Base-by-base conservation (phyloP, 1,140 invertebrate genomes). In the Pseudoatta argentina region DNA sequence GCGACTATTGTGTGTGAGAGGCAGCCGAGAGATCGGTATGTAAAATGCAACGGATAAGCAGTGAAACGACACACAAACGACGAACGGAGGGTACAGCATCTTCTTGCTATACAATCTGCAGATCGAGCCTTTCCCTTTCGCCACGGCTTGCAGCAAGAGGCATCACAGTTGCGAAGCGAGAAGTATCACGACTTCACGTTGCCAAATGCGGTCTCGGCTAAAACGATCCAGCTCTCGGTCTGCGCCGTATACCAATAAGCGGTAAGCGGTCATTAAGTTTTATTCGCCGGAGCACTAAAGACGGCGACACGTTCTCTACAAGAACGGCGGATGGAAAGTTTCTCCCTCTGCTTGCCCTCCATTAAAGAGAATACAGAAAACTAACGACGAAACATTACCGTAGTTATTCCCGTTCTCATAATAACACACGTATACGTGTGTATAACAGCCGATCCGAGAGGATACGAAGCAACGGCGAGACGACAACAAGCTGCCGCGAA, bases 41-140 rank as follows among this genome's bases (percentile, higher is more conserved):
- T n/a, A 55, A 57, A 21, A 39, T 71, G 44, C 48, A 39, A 69
- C 21, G 30, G 18, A 55, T 30, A 48, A 55, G 77, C 27, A 16
- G 48, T 48, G 34, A n/a, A 73, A 30, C 71, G 69, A 72, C 48
- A 72, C 24, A 16, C 69, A 18, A 55, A n/a, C 16, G 34, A 44
- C 16, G 53, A 10, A 12, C 39, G 51, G 14, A 69, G 18, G 21
- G 61, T 66, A 18, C 55, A 34, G 44, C 61, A 73, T 83, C 69
- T 61, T 63, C 79, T 61, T 21, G 34, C 67, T 82, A 0, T 44
- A 61, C 39, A 61, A 82, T 48, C 39, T 18, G 24, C 18, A 39
- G 51, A 57, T 55, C 48, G 24, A 24, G 39, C 79, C 79, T 83
- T 83, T 83, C 69, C 79, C 79, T 83, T 83, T 83, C 79, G 79